Evolutionary conservation across 37 sponge, comb jelly and placozoan species (phyloP), one percentile per base, ranked within the genome.

Genomic region (Beroe forskalii): DNA sequence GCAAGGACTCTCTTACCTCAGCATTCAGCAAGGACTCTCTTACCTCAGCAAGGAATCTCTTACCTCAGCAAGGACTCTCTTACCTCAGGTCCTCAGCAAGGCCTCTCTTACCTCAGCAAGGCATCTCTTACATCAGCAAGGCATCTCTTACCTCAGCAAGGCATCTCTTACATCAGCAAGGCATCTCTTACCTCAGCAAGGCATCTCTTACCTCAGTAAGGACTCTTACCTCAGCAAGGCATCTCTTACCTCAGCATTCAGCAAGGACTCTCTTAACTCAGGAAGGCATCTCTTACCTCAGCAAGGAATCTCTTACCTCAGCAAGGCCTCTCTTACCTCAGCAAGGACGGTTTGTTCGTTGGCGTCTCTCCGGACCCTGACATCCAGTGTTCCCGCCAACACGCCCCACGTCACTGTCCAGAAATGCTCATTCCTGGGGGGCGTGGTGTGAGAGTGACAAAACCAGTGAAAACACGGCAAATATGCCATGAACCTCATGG

Each of bases 371-470:
- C 86, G 40, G 30, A 80, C 86, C 20, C 86, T 41, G 8, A 80
- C 86, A 42, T 80, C 86, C 4, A 80, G 55, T 8, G 86, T 80
- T 25, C 86, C 86, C 14, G 86, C 86, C 8, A 80, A n/a, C 43
- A 80, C 86, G 14, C 86, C 86, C 86, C 86, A 80, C n/a, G 86
- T 80, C 27, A 80, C 8, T 37, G 86, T 80, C 86, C 86, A 80
- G 86, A 80, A 80, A 42, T 80, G 86, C 30, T 80, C 86, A 48
- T 80, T 80, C 86, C 86, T 80, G 86, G 20, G 22, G n/a, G n/a
- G n/a, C n/a, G n/a, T n/a, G n/a, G n/a, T n/a, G n/a, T n/a, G n/a
- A n/a, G n/a, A n/a, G n/a, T n/a, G n/a, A n/a, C n/a, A n/a, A n/a
- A n/a, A n/a, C n/a, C n/a, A n/a, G n/a, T n/a, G n/a, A n/a, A n/a